These are phyloP conservation scores for Ichneumoninae sp. DNA, from an alignment of 2,888 invertebrate genomes.

Conservation along the genomic window DNA sequence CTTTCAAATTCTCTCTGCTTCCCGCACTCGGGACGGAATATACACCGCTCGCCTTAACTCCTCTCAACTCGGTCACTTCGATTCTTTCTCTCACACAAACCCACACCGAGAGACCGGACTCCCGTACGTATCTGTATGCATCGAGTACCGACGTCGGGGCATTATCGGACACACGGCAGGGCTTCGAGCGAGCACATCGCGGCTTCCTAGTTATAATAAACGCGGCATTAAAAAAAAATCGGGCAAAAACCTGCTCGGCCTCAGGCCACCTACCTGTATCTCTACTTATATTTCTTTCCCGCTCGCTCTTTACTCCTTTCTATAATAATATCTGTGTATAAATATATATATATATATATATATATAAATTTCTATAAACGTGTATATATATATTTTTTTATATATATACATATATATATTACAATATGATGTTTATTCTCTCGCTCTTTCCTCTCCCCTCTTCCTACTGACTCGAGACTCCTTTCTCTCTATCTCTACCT, in stretches of 20 bases:
- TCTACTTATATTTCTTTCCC: constrained; percentile 41
- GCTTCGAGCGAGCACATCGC: constrained; percentile 40
- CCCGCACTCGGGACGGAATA: neutral
- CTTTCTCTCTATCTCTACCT: constrained; percentile 47
- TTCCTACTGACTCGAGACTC: constrained; percentile 23
- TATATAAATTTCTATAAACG: constrained; percentile 15
- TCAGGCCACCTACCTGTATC: constrained; percentile 74
- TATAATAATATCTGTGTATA: constrained; percentile 37
- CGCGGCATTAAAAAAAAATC: constrained; percentile 76
- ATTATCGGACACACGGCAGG: constrained; percentile 66
- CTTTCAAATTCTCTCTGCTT: constrained; percentile 48
- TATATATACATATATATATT: constrained; percentile 2
- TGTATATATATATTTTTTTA: neutral
- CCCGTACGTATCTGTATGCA: constrained; percentile 44
- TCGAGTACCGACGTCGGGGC: constrained; percentile 36
- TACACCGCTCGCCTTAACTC: neutral
- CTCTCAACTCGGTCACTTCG: constrained; percentile 57
- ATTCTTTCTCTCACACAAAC: constrained; percentile 40
- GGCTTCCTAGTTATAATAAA: constrained; percentile 81
- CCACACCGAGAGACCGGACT: constrained; percentile 30
- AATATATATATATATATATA: neutral
- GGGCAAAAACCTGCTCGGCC: constrained; percentile 83
- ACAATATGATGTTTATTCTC: constrained; percentile 27
- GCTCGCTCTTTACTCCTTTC: constrained; percentile 50
- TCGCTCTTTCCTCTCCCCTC: constrained; percentile 35